A percentile compares a stretch with the other conserved stretches of the same genome.
Conservation (phyloP, 2,888 invertebrate genomes). For the Hedychridium roseum region DNA sequence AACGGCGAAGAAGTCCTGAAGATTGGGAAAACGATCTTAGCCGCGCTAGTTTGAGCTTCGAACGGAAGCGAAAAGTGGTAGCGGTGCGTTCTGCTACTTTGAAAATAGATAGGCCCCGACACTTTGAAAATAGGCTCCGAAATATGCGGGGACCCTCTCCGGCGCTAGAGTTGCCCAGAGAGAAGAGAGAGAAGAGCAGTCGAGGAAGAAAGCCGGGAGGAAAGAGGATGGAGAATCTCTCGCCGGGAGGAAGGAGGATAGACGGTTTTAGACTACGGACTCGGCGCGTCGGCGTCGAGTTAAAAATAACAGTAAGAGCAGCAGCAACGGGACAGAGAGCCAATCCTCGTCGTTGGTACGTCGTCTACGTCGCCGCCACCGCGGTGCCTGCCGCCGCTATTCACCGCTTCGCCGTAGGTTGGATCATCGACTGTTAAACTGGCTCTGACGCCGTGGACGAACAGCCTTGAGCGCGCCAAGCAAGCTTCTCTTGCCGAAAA, state of each 20-base stretch:
- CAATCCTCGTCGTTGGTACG: slow-evolving; percentile 44
- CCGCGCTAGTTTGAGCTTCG: too few species aligned
- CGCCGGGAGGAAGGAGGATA: slow-evolving; percentile 41
- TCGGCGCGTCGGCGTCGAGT: slow-evolving; percentile 61
- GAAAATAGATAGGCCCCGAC: slow-evolving; percentile 50
- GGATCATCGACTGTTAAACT: too few species aligned
- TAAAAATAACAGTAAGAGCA: slow-evolving; percentile 61
- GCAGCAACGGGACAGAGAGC: slow-evolving; percentile 50
- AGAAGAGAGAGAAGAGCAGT: slow-evolving; percentile 1
- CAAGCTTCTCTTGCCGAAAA: too few species aligned
- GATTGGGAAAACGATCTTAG: too few species aligned
- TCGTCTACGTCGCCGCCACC: slow-evolving; percentile 26
- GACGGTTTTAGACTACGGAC: slow-evolving; percentile 61
- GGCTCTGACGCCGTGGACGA: too few species aligned
- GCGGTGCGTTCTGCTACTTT: slow-evolving; percentile 20
- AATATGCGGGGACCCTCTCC: slow-evolving; percentile 47
- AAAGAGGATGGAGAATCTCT: slow-evolving; percentile 11
- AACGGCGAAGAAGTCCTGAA: too few species aligned
- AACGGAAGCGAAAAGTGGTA: too few species aligned
- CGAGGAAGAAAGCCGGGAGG: not conserved
- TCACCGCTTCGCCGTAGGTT: too few species aligned
- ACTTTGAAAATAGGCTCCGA: slow-evolving; percentile 56
- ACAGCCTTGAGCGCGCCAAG: too few species aligned
- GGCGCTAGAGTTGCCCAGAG: too few species aligned
- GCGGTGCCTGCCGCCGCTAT: not conserved